Evolutionary conservation across 2,113 vertebrate species (phyloP), one percentile per base, ranked within the genome.

Genomic region (Eolophus roseicapilla): DNA sequence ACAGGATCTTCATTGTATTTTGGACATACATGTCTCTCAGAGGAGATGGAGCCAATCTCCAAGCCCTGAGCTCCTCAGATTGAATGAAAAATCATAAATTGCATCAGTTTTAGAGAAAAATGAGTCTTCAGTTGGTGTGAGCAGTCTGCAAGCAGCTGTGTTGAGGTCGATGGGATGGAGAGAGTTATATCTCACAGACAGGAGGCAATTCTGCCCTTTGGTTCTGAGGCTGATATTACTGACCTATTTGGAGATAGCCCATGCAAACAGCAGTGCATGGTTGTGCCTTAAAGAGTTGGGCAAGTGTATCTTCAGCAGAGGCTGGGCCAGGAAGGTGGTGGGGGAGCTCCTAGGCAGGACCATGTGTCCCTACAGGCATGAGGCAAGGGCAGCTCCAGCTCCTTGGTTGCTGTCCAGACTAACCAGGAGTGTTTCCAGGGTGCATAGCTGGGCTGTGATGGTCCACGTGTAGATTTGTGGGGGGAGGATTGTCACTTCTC

Each of bases 301-400:
- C 33, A 60, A 41, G 33, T 27, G 0, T 0, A 0, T 35, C 25
- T 41, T 24, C 3, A 7, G 50, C 12, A 2, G 37, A 23, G 31
- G 12, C 43, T 47, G 81, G 29, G 41, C 53, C 43, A 60, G 59
- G 49, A 17, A 7, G 31, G 35, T 43, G 33, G 13, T 47, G 10
- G 17, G 35, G 9, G 6, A 25, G 62, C 20, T 33, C 28, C 31
- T 39, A 70, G 35, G 39, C 7, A 9, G 21, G 49, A 15, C 12
- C 3, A 2, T 19, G 25, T 7, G 31, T 52, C 49, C 41, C 55
- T 47, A 37, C 4, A 4, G 57, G 5, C 41, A 5, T 1, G 39
- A 60, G 41, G 13, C 21, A 60, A 28, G 52, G 74, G 47, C 74
- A 59, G 70, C 41, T 75, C 41, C 62, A 49, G 31, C 62, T 91